Evolutionary conservation across 1,140 invertebrate genomes (phyloP).

Genomic region (Archegozetes longisetosus): DNA sequence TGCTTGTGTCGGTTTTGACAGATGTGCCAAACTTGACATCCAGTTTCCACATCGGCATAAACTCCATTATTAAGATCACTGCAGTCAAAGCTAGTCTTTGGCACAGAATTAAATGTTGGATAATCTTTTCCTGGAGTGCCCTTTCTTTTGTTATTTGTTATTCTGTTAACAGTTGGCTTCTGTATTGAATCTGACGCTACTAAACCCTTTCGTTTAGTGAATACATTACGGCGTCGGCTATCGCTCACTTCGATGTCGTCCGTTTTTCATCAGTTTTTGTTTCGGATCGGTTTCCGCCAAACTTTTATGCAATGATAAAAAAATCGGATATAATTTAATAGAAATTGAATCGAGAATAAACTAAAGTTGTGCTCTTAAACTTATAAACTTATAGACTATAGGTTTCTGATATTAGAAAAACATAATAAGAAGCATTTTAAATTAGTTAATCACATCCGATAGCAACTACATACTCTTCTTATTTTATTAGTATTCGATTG

Average conservation of each 20-base stretch:
- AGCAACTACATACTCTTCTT: not conserved
- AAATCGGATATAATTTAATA: not conserved
- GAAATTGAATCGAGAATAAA: not conserved
- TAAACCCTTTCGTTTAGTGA: not conserved
- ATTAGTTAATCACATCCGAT: no score
- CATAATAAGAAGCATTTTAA: no score
- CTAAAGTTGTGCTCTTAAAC: no score
- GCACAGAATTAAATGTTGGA: constrained; percentile 22
- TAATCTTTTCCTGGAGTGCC: not conserved
- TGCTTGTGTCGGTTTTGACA: constrained; percentile 13
- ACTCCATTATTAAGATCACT: constrained; percentile 54
- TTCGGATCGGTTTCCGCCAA: not conserved
- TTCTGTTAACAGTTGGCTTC: constrained; percentile 5
- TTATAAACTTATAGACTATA: no score
- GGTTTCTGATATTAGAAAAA: no score
- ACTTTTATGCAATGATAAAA: not conserved
- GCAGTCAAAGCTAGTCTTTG: constrained; percentile 67
- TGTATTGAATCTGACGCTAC: constrained; percentile 13
- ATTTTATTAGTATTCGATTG: not conserved
- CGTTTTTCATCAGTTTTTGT: not conserved
- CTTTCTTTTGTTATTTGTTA: not conserved
- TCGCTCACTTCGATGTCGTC: not conserved
- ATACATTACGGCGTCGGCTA: not conserved
- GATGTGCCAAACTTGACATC: constrained; percentile 56
- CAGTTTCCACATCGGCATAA: constrained; percentile 73